Percentiles rank a stretch among this genome's conserved stretches.
phyloP scores from a whole-genome alignment of 2,113 vertebrate genomes.

The Centropus bengalensis region DNA sequence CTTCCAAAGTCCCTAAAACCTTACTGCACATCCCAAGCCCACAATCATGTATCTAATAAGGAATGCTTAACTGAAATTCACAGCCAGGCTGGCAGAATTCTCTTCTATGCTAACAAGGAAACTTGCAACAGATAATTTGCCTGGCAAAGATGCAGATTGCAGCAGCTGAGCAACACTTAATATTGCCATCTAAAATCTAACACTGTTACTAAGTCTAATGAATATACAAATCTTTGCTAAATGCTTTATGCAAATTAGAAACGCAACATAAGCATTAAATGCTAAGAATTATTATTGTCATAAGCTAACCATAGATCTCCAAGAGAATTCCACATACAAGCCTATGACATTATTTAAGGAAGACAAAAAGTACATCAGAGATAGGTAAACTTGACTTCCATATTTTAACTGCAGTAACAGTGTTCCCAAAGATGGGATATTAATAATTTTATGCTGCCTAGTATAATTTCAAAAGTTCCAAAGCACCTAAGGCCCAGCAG shows the following conservation, averaged over 20 bases:
- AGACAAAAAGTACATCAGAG: background rate
- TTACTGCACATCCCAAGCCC: background rate
- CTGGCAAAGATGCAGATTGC: background rate
- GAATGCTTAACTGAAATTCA: background rate
- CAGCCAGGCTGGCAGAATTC: background rate
- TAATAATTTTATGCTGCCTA: background rate
- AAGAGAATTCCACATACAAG: background rate
- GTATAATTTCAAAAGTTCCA: background rate
- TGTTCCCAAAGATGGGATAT: background rate
- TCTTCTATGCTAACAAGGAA: background rate
- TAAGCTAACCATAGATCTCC: background rate
- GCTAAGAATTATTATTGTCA: rapidly evolving
- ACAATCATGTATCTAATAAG: background rate
- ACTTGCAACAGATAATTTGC: background rate
- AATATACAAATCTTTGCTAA: background rate
- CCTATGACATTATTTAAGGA: background rate
- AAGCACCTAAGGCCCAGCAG: background rate
- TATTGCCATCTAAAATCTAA: background rate
- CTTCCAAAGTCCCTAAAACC: background rate
- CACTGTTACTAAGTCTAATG: background rate
- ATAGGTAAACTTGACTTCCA: background rate
- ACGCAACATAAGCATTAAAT: background rate
- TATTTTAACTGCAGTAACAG: background rate
- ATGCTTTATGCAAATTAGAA: background rate
- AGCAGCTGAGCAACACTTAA: background rate